Base-by-base conservation (phyloP, 2,797 vertebrate species). In the Bufotes viridis region DNA sequence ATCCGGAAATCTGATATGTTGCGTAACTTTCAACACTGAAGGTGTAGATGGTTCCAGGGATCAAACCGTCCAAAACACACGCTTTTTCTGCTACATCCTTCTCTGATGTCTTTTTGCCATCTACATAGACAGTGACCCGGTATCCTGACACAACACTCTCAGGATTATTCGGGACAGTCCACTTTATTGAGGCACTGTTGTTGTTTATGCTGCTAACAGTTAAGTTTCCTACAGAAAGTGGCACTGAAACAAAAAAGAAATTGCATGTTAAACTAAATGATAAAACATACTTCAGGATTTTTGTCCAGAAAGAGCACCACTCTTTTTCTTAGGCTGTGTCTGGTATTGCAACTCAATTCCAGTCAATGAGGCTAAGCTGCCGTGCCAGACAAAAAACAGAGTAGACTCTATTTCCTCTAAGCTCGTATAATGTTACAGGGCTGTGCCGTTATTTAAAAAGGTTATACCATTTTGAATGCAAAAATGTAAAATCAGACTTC, bases 41-140 rank as follows among this genome's bases (percentile, higher is more conserved):
- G 12, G 51, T 61, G 20, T 90, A 90, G 61, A 82, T 65, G 26
- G 49, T 83, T 57, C 90, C 90, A 20, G 91, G 89, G 5, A 15
- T 26, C n/a, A 91, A 87, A 8, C 17, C 8, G 0, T 3, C 18
- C 42, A 91, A 13, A 49, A 65, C 9, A 34, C 15, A 78, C 12
- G 3, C 0, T 17, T 53, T 0, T 18, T 53, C 6, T 5, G 1
- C 10, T 5, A 34, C 20, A 9, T 63, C 7, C 1, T 9, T 42
- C 6, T 26, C 8, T 2, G 11, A 9, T 9, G 4, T n/a, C 2
- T 57, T 26, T 1, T 7, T 26, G 20, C 18, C 20, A 65, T 65
- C 15, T 29, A 3, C 1, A 55, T 49, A 22, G 18, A 72, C 20
- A 20, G 49, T 63, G 6, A 91, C 78, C 26, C 49, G 12, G 58